These are phyloP conservation scores for Schizotus pectinicornis DNA, from an alignment of 2,888 invertebrate species.

Conservation along the genomic window DNA sequence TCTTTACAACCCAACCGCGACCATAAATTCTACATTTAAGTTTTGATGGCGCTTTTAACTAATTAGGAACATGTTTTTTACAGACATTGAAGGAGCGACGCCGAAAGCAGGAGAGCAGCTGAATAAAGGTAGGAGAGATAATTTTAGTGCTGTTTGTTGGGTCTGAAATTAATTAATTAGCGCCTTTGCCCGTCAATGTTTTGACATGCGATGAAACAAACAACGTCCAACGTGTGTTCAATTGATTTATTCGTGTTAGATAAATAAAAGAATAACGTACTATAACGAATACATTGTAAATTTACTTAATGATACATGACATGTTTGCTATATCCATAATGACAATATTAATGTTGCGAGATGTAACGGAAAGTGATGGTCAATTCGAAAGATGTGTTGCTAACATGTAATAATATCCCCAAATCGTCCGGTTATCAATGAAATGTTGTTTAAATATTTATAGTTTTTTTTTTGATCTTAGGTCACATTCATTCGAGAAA, in stretches of 20 bases:
- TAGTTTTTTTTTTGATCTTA: conserved; percentile 15
- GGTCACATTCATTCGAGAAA: conserved; percentile 23
- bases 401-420: conserved; percentile 2
- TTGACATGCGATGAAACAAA: not conserved
- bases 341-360: conserved; percentile 13
- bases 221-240: conserved; percentile 8
- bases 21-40: too few relatives aligned
- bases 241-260: conserved; percentile 31
- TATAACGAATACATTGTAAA: conserved; percentile 27
- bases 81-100: too few relatives aligned
- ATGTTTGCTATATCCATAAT: conserved; percentile 19
- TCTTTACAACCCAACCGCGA: too few relatives aligned
- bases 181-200: too few relatives aligned
- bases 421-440: conserved; percentile 2
- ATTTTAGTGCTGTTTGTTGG: too few relatives aligned
- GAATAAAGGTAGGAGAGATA: too few relatives aligned
- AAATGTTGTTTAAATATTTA: not conserved
- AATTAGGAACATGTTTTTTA: too few relatives aligned
- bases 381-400: conserved; percentile 2
- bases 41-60: too few relatives aligned
- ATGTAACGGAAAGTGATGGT: conserved; percentile 13
- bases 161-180: too few relatives aligned
- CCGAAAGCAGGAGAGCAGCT: too few relatives aligned
- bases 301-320: conserved; percentile 26
- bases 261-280: conserved; percentile 27